These are phyloP conservation scores for Hemistola chrysoprasaria DNA, from an alignment of 2,888 invertebrate species.

Conservation along the genomic window DNA sequence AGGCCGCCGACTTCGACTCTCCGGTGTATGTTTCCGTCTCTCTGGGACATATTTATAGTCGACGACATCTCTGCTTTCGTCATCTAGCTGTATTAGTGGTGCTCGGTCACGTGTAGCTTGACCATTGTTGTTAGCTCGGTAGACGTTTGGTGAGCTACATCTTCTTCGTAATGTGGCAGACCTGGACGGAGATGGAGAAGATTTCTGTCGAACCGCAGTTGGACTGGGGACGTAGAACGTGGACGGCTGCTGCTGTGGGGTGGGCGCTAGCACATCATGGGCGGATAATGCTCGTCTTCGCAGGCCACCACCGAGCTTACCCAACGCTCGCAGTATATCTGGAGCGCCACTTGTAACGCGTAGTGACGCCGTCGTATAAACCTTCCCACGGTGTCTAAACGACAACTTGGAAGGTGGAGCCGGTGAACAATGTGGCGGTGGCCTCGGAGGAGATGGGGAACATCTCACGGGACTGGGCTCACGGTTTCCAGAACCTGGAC, in stretches of 20 bases:
- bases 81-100: conserved; percentile 61
- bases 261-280: conserved; percentile 84
- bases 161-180: conserved; percentile 59
- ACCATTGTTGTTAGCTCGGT: conserved; percentile 49
- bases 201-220: conserved; percentile 69
- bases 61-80: conserved; percentile 68
- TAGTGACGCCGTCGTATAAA: conserved; percentile 75
- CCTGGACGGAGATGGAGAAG: conserved; percentile 64
- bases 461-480: conserved; percentile 81
- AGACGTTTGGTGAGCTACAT: conserved; percentile 75
- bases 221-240: conserved; percentile 88
- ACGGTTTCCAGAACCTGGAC: conserved; percentile 83
- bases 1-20: conserved; percentile 61
- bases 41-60: conserved; percentile 62
- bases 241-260: conserved; percentile 79
- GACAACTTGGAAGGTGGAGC: conserved; percentile 73
- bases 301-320: conserved; percentile 86
- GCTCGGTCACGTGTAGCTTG: conserved; percentile 51
- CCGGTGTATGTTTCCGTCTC: conserved; percentile 56
- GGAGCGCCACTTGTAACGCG: conserved; percentile 83
- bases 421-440: conserved; percentile 74
- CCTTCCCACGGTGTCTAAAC: conserved; percentile 75
- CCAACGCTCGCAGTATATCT: conserved; percentile 85
- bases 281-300: conserved; percentile 86
- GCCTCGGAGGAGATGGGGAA: conserved; percentile 80